Evolutionary conservation across 2,888 invertebrate genomes (phyloP), one percentile per base, ranked within the genome.

Genomic region (Cantharis rustica): DNA sequence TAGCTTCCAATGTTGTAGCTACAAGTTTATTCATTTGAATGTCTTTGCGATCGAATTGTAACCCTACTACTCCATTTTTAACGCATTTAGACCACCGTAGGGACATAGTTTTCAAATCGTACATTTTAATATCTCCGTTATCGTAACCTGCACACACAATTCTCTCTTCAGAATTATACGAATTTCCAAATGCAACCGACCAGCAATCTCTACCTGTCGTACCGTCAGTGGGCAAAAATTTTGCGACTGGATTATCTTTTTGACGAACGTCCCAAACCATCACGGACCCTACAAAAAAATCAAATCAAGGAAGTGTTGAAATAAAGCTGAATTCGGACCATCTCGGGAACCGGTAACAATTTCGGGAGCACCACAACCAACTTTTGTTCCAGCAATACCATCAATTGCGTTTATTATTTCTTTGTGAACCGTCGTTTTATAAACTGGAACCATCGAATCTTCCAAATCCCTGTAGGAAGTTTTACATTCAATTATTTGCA

Each of bases 221-320:
- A 0, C 93, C 93, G 23, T 91, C 90, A 17, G 90, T 90, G 0
- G 96, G 94, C 83, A 95, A 93, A 92, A 98, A 98, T 81, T 94
- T 93, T 0, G 96, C 96, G 0, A 98, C 98, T 0, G 98, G 97
- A 61, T 91, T 91, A 69, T 93, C 93, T 85, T 95, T 95, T 87
- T 98, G 98, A 1, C 98, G 91, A 0, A 95, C 94, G 87, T 98
- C 98, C 98, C 98, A 98, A 0, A 98, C 93, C 90, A 97, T 98
- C 0, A 98, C 97, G 68, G 93, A 91, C 2, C 95, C 95, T 94
- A 80, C 7, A 20, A 66, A 0, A 20, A 20, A n/a, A 7, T 20
- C 0, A n/a, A 16, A 23, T 16, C 64, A 66, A 64, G 10, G 10
- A 66, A 13, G 23, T n/a, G 5, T 16, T 4, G 9, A 66, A 20